Conservation (phyloP, 2,797 vertebrate genomes). For the Trichosurus vulpecula region DNA sequence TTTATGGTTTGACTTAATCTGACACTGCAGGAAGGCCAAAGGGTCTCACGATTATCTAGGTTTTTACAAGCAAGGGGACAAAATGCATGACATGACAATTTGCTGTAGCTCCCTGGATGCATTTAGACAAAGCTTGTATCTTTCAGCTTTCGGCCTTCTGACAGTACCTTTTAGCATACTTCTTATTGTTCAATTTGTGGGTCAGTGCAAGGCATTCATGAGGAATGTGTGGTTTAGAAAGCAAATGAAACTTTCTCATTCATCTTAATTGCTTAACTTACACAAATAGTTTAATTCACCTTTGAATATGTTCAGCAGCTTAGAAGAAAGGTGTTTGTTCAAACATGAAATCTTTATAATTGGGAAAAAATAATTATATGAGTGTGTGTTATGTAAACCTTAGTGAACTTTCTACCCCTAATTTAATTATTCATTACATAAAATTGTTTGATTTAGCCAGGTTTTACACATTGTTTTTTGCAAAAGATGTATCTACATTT, state of each 20-base stretch:
- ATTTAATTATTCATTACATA: slow-evolving; percentile 74
- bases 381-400: slow-evolving; percentile 72
- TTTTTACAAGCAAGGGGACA: slow-evolving; percentile 83
- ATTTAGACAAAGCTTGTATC: slow-evolving; percentile 88
- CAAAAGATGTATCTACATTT: slow-evolving; percentile 42
- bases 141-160: slow-evolving; percentile 82
- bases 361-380: slow-evolving; percentile 78
- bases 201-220: slow-evolving; percentile 85
- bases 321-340: slow-evolving; percentile 83
- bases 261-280: slow-evolving; percentile 91
- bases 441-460: slow-evolving; percentile 15
- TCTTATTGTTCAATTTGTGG: slow-evolving; percentile 88
- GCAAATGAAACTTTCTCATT: slow-evolving; percentile 89
- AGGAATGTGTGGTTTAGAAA: slow-evolving; percentile 86
- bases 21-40: slow-evolving; percentile 84
- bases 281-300: slow-evolving; percentile 82
- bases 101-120: slow-evolving; percentile 88
- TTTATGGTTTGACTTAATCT: slow-evolving; percentile 84
- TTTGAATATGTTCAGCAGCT: slow-evolving; percentile 82
- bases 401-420: slow-evolving; percentile 56
- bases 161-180: slow-evolving; percentile 88
- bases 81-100: slow-evolving; percentile 94
- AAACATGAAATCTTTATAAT: slow-evolving; percentile 84
- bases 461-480: not conserved
- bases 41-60: slow-evolving; percentile 83